Evolutionary conservation across 2,113 vertebrate genomes (phyloP).

Genomic region (Rhadina sibilatrix): DNA sequence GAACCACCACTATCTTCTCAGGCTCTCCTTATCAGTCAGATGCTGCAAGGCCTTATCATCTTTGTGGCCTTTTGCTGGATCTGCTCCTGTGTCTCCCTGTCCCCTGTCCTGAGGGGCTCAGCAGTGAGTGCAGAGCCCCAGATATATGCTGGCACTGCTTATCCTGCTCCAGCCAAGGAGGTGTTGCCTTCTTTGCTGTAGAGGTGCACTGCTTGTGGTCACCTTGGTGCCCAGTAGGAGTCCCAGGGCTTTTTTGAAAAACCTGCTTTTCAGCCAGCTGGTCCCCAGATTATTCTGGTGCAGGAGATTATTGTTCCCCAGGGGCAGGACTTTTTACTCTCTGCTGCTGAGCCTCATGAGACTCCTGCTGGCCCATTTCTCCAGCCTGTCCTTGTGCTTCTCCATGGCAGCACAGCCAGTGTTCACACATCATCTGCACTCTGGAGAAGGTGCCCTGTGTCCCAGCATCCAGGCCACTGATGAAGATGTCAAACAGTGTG

Average conservation of each 20-base stretch:
- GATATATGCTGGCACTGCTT: neutral
- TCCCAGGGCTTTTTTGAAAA: neutral
- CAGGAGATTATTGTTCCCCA: neutral
- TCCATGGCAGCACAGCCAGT: neutral
- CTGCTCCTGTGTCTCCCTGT: neutral
- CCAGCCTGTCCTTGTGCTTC: neutral
- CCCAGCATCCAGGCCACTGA: neutral
- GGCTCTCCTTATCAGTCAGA: neutral
- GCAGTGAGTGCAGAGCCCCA: neutral
- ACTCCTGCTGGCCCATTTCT: neutral
- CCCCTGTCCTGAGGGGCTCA: neutral
- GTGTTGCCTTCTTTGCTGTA: neutral
- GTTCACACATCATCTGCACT: neutral
- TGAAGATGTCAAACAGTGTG: too few relatives aligned
- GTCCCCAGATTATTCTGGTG: neutral
- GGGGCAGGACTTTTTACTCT: neutral
- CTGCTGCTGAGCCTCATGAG: neutral
- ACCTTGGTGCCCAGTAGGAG: neutral
- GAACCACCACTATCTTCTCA: neutral
- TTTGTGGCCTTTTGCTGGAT: neutral
- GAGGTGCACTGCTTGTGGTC: neutral
- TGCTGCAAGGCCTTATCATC: neutral
- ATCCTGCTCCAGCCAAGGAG: neutral
- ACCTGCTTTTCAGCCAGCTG: neutral
- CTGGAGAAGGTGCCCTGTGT: too few relatives aligned